Evolutionary conservation across 2,113 vertebrate species (phyloP).

Genomic region (Pangasianodon hypophthalmus): DNA sequence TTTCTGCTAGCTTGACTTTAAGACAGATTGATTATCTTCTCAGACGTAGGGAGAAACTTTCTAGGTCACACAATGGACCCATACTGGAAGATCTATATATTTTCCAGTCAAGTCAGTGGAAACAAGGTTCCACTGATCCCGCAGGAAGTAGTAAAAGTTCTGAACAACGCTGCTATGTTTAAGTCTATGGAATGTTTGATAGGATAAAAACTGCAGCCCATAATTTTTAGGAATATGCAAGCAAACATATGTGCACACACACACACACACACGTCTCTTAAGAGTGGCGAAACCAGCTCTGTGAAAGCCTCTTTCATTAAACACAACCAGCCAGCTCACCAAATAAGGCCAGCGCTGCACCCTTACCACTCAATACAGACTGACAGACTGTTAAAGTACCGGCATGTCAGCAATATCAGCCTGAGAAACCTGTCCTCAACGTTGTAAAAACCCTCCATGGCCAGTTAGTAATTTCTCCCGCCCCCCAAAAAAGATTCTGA

Average conservation of each 20-base stretch:
- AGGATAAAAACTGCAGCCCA: neutral
- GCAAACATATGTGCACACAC: neutral
- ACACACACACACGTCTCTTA: neutral
- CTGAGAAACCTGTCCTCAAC: constrained; percentile 39
- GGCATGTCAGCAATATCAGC: constrained; percentile 41
- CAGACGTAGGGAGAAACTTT: neutral
- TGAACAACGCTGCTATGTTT: neutral
- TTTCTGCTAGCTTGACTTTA: neutral
- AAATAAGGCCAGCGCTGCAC: constrained; percentile 71
- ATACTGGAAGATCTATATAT: neutral
- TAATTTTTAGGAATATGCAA: neutral
- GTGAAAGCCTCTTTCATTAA: constrained; percentile 66
- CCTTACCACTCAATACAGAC: constrained; percentile 40
- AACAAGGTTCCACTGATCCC: neutral
- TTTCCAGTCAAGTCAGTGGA: neutral
- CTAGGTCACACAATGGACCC: neutral
- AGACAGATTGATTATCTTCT: neutral
- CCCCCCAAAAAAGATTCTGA: neutral
- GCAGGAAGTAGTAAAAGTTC: neutral
- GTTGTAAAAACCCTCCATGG: neutral
- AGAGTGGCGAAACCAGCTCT: constrained; percentile 52
- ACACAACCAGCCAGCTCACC: constrained; percentile 62
- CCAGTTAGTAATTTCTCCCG: neutral
- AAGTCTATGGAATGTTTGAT: neutral
- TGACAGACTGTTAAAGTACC: constrained; percentile 28